Conservation (phyloP, 2,113 vertebrate species). For the Apodemus speciosus region DNA sequence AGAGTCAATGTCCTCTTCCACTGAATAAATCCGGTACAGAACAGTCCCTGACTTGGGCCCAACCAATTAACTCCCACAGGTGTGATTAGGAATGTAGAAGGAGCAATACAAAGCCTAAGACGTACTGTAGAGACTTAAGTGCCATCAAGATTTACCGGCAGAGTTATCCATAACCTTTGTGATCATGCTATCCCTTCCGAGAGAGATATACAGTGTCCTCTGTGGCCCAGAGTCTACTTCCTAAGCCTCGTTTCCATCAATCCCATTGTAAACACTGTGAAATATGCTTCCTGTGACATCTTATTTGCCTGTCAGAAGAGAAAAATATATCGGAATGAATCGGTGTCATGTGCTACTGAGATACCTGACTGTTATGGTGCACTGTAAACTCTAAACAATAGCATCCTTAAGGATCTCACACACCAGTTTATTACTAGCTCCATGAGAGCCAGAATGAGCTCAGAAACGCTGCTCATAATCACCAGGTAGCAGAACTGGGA, state of each 20-base stretch:
- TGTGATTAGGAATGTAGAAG: background rate
- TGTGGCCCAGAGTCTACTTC: background rate
- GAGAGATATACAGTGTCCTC: background rate
- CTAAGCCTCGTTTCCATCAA: background rate
- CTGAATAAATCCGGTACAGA: background rate
- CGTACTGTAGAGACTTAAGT: background rate
- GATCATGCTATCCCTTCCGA: background rate
- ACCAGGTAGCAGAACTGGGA: background rate
- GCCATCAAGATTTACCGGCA: background rate
- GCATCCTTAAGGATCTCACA: background rate
- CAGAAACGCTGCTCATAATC: background rate
- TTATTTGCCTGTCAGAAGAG: background rate
- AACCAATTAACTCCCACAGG: background rate
- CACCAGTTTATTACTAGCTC: background rate
- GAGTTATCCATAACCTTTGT: background rate
- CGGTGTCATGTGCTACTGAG: background rate
- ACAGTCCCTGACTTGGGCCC: background rate
- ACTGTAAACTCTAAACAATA: background rate
- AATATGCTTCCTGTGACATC: background rate
- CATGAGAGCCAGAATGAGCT: background rate
- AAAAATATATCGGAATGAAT: background rate
- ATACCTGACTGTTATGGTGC: background rate
- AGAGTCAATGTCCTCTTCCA: background rate
- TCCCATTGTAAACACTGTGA: background rate
- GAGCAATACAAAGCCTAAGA: background rate